Percentiles rank a stretch among this genome's conserved stretches.
These are phyloP conservation scores for Zaprionus vittiger DNA, from an alignment of 1,140 invertebrate species.

Conservation along the genomic window DNA sequence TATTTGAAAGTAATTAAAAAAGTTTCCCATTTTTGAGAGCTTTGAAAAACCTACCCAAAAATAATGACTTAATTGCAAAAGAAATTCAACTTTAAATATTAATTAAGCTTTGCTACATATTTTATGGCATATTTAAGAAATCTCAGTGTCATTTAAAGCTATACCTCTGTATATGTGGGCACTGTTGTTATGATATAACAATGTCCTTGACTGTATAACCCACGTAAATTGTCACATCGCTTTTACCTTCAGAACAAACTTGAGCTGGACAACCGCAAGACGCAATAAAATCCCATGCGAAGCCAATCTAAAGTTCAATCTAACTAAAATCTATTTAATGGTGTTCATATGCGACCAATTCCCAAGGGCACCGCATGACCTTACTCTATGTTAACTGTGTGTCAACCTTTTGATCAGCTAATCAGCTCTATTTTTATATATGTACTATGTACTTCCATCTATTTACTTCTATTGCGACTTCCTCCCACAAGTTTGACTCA, in stretches of 20 bases:
- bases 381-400: conserved; percentile 24
- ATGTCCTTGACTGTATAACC: not conserved
- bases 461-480: conserved; percentile 9
- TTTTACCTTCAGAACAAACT: conserved; percentile 51
- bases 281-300: conserved; percentile 55
- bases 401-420: conserved; percentile 38
- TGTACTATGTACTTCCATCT: not conserved
- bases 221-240: conserved; percentile 4
- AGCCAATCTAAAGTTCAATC: conserved; percentile 23
- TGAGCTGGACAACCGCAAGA: conserved; percentile 61
- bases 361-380: conserved; percentile 45
- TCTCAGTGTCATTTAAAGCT: too few relatives aligned
- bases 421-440: conserved; percentile 33
- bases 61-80: too few relatives aligned
- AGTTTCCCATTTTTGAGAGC: too few relatives aligned
- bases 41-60: too few relatives aligned
- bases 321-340: conserved; percentile 28
- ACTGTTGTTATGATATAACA: too few relatives aligned
- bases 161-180: too few relatives aligned
- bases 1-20: too few relatives aligned
- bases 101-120: too few relatives aligned
- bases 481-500: conserved; percentile 32
- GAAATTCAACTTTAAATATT: too few relatives aligned
- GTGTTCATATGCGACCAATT: conserved; percentile 37
- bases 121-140: too few relatives aligned